phyloP scores from a whole-genome alignment of 2,113 vertebrate genomes.

The Pomatostomus ruficeps region DNA sequence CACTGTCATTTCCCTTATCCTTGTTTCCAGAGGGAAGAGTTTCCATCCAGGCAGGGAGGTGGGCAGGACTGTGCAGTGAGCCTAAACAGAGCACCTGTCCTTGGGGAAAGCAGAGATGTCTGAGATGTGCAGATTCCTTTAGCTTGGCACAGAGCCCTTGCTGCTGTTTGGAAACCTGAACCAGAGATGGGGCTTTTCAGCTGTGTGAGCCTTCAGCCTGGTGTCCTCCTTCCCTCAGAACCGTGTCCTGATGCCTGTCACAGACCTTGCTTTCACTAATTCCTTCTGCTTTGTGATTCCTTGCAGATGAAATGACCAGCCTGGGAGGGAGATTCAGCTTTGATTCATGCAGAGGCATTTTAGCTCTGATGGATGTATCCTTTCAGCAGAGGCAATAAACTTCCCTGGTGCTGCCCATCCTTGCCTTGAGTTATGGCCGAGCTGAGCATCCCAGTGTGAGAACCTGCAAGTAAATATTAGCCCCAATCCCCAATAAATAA shows the following conservation, averaged over 20 bases:
- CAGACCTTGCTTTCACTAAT: not conserved
- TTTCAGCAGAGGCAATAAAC: conserved; percentile 64
- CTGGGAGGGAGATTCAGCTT: conserved; percentile 65
- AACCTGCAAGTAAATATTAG: conserved; percentile 33
- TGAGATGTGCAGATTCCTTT: not conserved
- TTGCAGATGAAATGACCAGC: conserved; percentile 56
- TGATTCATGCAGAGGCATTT: conserved; percentile 70
- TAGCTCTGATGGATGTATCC: conserved; percentile 80
- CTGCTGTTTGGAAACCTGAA: not conserved
- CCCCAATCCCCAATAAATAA: not conserved
- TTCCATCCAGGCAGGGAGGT: not conserved
- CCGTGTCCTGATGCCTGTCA: not conserved
- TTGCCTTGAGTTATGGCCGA: conserved; percentile 44
- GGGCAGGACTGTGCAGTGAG: not conserved
- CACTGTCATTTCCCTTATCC: not conserved
- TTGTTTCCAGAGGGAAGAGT: not conserved
- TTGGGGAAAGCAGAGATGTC: not conserved
- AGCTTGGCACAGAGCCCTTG: not conserved
- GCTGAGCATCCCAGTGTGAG: not conserved
- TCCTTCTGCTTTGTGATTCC: conserved; percentile 5
- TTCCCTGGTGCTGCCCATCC: not conserved
- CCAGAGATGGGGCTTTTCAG: not conserved
- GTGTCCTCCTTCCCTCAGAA: not conserved
- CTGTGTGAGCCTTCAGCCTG: not conserved
- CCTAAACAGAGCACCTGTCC: not conserved